Evolutionary conservation across 2,113 vertebrate genomes (phyloP).

Genomic region (Arizona elegans): DNA sequence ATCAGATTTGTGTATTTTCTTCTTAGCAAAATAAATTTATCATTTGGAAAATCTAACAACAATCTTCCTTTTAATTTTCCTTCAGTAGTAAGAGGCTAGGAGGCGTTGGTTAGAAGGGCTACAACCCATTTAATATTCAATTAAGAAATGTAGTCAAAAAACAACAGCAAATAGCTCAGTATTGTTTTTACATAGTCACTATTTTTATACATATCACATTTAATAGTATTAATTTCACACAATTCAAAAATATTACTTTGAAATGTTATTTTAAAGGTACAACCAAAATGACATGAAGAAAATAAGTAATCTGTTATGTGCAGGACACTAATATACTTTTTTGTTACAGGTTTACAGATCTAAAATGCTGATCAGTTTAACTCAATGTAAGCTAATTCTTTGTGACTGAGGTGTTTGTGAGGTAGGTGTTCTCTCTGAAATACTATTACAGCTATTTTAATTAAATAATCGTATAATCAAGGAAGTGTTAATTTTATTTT

Average conservation of each 20-base stretch:
- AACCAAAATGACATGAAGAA: neutral
- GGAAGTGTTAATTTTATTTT: neutral
- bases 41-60: neutral
- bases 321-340: neutral
- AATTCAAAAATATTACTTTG: neutral
- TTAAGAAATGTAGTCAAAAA: neutral
- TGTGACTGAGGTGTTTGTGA: neutral
- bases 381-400: neutral
- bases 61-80: neutral
- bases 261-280: neutral
- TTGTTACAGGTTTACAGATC: neutral
- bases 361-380: neutral
- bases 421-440: neutral
- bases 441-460: neutral
- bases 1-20: neutral
- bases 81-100: neutral
- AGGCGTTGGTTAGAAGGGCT: neutral
- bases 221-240: neutral
- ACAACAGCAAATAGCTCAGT: too few relatives aligned
- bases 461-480: neutral
- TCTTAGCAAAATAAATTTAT: neutral
- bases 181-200: neutral
- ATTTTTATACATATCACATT: neutral
- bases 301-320: neutral
- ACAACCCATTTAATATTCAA: neutral